Evolutionary conservation across 2,888 invertebrate species (phyloP).

Genomic region (Eilema depressum): DNA sequence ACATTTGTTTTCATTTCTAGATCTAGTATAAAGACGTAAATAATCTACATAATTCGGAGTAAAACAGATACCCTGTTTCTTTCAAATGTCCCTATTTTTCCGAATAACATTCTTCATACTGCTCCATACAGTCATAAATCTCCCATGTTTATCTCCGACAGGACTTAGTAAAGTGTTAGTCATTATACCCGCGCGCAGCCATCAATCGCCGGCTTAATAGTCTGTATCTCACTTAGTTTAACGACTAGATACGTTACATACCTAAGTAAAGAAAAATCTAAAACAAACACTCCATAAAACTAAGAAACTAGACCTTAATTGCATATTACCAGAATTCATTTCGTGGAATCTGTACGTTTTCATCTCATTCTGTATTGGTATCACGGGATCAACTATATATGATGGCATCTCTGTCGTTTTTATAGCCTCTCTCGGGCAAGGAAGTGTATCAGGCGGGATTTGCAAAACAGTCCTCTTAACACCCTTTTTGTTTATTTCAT

Average conservation of each 20-base stretch:
- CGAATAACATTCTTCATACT: constrained; percentile 28
- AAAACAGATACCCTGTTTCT: constrained; percentile 44
- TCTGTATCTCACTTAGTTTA: constrained; percentile 72
- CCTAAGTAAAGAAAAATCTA: constrained; percentile 77
- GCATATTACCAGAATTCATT: constrained; percentile 62
- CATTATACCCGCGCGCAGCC: constrained; percentile 53
- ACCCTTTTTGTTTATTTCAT: constrained; percentile 69
- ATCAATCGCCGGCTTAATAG: constrained; percentile 61
- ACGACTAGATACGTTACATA: constrained; percentile 64
- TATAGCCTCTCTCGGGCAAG: constrained; percentile 74
- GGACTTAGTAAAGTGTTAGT: constrained; percentile 47
- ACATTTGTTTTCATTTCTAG: not conserved
- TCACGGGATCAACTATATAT: constrained; percentile 74
- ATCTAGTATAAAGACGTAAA: not conserved
- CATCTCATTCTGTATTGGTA: constrained; percentile 83
- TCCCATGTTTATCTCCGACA: constrained; percentile 45
- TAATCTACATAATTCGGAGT: constrained; percentile 8
- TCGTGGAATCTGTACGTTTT: constrained; percentile 80
- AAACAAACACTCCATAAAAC: constrained; percentile 71
- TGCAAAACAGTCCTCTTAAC: constrained; percentile 76
- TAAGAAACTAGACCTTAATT: constrained; percentile 50
- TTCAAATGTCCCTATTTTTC: constrained; percentile 17
- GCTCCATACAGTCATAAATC: constrained; percentile 39
- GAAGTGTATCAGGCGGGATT: constrained; percentile 77
- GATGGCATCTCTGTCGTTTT: constrained; percentile 75